Base-by-base conservation (phyloP, 2,888 invertebrate genomes). In the Chrysolina haemoptera region DNA sequence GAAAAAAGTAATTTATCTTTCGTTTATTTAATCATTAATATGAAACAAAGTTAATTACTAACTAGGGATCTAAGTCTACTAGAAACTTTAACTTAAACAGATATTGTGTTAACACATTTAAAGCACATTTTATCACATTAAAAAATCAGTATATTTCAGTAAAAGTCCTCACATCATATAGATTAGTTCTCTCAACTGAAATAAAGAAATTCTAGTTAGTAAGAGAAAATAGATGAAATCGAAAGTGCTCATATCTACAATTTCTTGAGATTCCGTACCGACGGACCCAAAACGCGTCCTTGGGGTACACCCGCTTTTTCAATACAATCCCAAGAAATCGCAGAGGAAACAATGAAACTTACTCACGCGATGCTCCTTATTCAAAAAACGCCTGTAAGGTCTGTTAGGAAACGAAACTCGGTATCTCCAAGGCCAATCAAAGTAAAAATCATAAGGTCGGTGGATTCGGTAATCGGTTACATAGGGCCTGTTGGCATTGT, bases 401-500 rank as follows among this genome's bases (percentile, higher is more conserved):
- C 83, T 76, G 63, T 82, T 81, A 48, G 81, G 81, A n/a, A 76
- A 74, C 74, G 80, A 80, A 50, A 82, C 65, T 43, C 77, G 76
- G 48, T 81, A 71, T 70, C 80, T 77, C 72, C 80, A 78, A 18
- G 83, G 83, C 83, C 83, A 83, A 75, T 80, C 81, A 74, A 80
- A 81, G 71, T 82, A 83, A 76, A 79, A 82, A 72, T 81, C 82
- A 72, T 80, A 78, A 35, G 83, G 81, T 22, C 78, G 64, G 67
- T 79, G 79, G 43, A 76, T 78, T 77, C 79, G 76, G 76, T 82
- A 82, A 70, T 82, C 81, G 68, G 80, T 79, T n/a, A 78, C 74
- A 63, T 79, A 81, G 27, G 79, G 74, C 53, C 76, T 71, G 5
- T 74, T 74, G 65, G 74, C 74, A 12, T 76, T 40, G 62, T 80